These are phyloP conservation scores for Cossypha niveicapilla DNA, from an alignment of 2,797 vertebrate species.

Conservation along the genomic window DNA sequence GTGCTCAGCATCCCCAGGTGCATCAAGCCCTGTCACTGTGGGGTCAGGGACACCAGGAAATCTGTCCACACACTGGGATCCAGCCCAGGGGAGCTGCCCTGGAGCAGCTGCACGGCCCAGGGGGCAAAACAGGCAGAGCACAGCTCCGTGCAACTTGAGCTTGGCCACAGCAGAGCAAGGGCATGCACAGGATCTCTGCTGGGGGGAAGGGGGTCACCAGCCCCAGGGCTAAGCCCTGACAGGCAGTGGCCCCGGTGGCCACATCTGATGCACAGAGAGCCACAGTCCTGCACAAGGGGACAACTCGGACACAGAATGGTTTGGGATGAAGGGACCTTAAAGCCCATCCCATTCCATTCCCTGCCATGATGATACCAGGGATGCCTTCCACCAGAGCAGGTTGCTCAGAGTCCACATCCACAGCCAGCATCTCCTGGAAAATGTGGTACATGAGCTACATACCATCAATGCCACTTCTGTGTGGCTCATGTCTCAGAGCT, in stretches of 20 bases:
- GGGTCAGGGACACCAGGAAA: background rate
- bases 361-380: background rate
- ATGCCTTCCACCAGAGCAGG: background rate
- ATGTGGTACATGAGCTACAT: fast-evolving
- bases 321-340: background rate
- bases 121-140: background rate
- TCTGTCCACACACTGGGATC: background rate
- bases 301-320: background rate
- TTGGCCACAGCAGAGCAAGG: fast-evolving
- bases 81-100: background rate
- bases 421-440: background rate
- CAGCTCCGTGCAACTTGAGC: fast-evolving
- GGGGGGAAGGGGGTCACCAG: fast-evolving
- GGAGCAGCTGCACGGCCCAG: background rate
- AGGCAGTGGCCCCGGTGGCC: background rate
- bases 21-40: fast-evolving
- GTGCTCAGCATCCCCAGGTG: background rate
- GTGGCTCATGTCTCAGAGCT: background rate
- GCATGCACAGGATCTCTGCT: background rate
- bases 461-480: background rate
- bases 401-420: background rate
- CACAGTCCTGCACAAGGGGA: fast-evolving
- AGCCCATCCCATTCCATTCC: background rate
- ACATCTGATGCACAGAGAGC: fast-evolving
- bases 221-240: background rate